Evolutionary conservation across 2,888 invertebrate genomes (phyloP), one percentile per base, ranked within the genome.

Genomic region (Ommatoiulus sabulosus): DNA sequence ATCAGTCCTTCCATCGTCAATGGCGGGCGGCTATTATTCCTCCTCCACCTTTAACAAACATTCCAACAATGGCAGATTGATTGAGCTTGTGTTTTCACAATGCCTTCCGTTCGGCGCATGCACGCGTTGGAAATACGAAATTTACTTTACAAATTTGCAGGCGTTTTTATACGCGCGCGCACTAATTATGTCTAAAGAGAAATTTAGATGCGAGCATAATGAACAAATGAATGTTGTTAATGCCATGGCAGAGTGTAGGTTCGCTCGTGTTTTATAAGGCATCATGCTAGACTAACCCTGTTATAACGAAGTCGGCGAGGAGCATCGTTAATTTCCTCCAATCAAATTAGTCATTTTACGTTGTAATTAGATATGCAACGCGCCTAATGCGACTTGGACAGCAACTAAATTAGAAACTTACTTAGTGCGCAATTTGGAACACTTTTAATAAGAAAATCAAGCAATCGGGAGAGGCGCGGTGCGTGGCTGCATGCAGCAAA

Each of bases 131-230:
- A 80, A 80, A 80, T 80, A 80, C 80, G 80, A 80, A 80, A 80
- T 80, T 80, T 80, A 80, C 80, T 80, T 80, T 80, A 80, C 24
- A 80, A 24, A 80, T 80, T 80, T 80, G 7, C 80, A 80, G 80
- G 80, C 80, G 12, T 80, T 80, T 80, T 80, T 52, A 10, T 72
- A 80, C 12, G 80, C 24, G 80, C 80, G 35, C 35, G 80, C 80
- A 80, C 80, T 80, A 80, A 80, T 80, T 80, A 80, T 80, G 80
- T 80, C 80, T 80, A 80, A 80, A 80, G 80, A 80, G 80, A 80
- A 80, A 80, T 80, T 80, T 80, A 35, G 80, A 80, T 80, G 35
- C 80, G 80, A 80, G 80, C 80, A 20, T 80, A 80, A 80, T 80
- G 80, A 80, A 80, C 80, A 80, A 80, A 24, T 80, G 80, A 80